These are phyloP conservation scores for Pseudomyrmex cubaensis DNA, from an alignment of 1,140 invertebrate species.

Conservation along the genomic window DNA sequence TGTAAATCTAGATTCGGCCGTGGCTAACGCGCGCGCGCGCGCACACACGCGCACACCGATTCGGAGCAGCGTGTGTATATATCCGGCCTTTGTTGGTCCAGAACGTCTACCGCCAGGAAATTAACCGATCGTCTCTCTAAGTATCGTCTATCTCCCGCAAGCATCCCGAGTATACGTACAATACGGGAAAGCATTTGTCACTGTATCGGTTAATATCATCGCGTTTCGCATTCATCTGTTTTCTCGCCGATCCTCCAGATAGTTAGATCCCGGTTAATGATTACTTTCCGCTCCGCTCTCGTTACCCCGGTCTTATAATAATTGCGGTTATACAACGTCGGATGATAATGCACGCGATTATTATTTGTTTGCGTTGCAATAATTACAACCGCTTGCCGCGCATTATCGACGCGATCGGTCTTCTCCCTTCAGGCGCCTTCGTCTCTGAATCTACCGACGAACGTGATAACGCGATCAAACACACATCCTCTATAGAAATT, in stretches of 20 bases:
- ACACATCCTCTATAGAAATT: too few relatives aligned
- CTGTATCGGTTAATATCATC: neutral
- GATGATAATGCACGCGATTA: conserved; percentile 10
- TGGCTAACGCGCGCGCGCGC: neutral
- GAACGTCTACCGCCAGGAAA: conserved; percentile 14
- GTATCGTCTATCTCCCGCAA: neutral
- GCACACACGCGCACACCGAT: neutral
- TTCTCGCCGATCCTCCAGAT: neutral
- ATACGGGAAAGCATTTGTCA: conserved; percentile 23
- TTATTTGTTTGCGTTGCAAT: conserved; percentile 33
- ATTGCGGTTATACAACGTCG: conserved; percentile 10
- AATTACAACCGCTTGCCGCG: neutral
- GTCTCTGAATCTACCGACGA: neutral
- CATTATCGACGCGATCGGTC: neutral
- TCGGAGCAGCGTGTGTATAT: neutral
- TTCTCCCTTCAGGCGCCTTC: neutral
- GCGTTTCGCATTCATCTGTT: conserved; percentile 11
- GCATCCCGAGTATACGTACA: neutral
- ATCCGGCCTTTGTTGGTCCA: conserved; percentile 14
- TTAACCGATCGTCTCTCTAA: conserved; percentile 18
- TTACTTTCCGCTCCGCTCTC: conserved; percentile 24
- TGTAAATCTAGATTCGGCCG: conserved; percentile 60
- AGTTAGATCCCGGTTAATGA: conserved; percentile 17
- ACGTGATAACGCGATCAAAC: neutral
- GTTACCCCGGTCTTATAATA: neutral